Evolutionary conservation across 2,797 vertebrate genomes (phyloP).

Genomic region (Huso huso): DNA sequence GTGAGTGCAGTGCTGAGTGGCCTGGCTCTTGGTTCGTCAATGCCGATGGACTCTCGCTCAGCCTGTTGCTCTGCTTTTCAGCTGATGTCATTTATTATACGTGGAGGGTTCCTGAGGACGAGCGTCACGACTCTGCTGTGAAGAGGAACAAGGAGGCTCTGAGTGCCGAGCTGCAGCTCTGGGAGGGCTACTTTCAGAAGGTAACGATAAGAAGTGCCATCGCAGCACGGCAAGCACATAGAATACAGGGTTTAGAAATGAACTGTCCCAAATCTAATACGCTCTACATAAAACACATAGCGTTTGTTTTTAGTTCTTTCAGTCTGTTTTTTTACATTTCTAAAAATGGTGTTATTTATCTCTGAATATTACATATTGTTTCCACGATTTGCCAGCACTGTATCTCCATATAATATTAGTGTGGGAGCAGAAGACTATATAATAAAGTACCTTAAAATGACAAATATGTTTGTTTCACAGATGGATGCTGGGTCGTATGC

Average conservation of each 20-base stretch:
- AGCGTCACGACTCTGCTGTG: constrained; percentile 47
- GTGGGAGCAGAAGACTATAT: not conserved
- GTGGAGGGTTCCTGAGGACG: constrained; percentile 45
- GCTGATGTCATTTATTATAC: constrained; percentile 41
- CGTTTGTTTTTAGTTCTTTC: not conserved
- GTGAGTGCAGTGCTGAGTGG: too few relatives aligned
- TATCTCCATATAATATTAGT: not conserved
- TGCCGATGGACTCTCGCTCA: too few relatives aligned
- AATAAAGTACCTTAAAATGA: not conserved
- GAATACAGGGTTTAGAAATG: too few relatives aligned
- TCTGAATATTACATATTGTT: not conserved
- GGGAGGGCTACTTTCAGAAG: constrained; percentile 56
- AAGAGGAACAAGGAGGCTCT: constrained; percentile 45
- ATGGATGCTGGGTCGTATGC: constrained; percentile 29
- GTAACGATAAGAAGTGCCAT: constrained; percentile 24
- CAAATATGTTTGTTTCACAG: constrained; percentile 21
- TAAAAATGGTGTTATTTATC: too few relatives aligned
- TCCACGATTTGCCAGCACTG: not conserved
- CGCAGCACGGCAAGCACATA: not conserved
- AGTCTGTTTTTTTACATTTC: not conserved
- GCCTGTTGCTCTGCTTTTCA: constrained; percentile 14
- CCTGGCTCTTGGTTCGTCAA: too few relatives aligned
- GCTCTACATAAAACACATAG: too few relatives aligned
- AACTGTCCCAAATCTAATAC: too few relatives aligned
- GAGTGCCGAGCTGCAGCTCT: constrained; percentile 43